Conservation (phyloP, 2,888 invertebrate genomes). For the Brachypalpus laphriformis region DNA sequence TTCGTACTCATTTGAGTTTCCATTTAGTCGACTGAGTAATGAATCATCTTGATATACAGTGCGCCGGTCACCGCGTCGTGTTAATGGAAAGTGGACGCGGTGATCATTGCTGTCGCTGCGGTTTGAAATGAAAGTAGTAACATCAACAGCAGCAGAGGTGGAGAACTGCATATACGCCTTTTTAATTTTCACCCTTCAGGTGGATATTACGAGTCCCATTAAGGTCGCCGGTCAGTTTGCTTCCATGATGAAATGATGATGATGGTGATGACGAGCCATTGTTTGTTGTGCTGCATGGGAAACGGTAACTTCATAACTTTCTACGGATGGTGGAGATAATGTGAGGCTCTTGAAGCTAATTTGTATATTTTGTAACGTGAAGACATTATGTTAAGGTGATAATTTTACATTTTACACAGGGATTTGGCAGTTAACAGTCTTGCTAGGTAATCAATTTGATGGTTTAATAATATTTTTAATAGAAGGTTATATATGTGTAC, state of each 20-base stretch:
- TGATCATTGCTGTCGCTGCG: constrained; percentile 59
- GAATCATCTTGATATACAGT: constrained; percentile 66
- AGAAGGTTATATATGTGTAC: no score
- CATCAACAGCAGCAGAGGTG: constrained; percentile 12
- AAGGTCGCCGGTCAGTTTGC: not conserved
- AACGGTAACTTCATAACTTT: constrained; percentile 57
- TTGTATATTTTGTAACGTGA: constrained; percentile 34
- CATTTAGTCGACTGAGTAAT: constrained; percentile 66
- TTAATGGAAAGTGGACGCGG: constrained; percentile 68
- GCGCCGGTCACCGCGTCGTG: constrained; percentile 8
- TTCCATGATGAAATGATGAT: constrained; percentile 4
- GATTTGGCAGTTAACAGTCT: constrained; percentile 12
- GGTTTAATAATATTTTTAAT: not conserved
- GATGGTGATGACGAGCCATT: not conserved
- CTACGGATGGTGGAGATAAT: constrained; percentile 49
- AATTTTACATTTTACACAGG: constrained; percentile 37
- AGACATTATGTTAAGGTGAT: constrained; percentile 42
- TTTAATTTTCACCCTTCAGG: constrained; percentile 70
- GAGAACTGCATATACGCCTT: constrained; percentile 19
- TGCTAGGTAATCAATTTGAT: constrained; percentile 33
- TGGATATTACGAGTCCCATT: constrained; percentile 50
- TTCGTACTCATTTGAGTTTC: constrained; percentile 74
- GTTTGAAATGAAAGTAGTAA: constrained; percentile 71
- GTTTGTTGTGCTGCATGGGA: constrained; percentile 30
- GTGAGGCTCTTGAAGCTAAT: constrained; percentile 24